Percentiles rank a stretch among this genome's conserved stretches.
phyloP scores from a whole-genome alignment of 2,113 vertebrate species.

The Prinia subflava region DNA sequence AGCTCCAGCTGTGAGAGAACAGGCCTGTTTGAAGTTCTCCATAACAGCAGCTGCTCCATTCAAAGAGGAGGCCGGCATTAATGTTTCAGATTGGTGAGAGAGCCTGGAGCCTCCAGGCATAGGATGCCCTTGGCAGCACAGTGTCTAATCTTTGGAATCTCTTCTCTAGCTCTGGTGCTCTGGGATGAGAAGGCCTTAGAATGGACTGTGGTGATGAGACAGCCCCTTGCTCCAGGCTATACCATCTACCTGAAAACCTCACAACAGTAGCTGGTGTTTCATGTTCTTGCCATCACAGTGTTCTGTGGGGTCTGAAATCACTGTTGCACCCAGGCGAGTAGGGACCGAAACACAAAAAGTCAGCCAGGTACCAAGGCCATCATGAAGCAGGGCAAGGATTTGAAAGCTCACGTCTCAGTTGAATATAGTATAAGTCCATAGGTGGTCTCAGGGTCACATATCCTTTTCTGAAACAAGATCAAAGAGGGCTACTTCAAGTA shows the following conservation, averaged over 20 bases:
- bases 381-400: background rate
- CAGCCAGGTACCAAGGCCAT: background rate
- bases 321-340: rapidly evolving
- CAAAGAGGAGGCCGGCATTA: background rate
- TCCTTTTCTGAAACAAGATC: background rate
- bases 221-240: background rate
- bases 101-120: rapidly evolving
- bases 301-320: background rate
- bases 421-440: background rate
- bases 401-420: background rate
- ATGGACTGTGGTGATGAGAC: background rate
- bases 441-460: background rate
- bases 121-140: background rate
- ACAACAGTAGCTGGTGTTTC: background rate
- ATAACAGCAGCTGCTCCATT: background rate
- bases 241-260: background rate
- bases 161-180: background rate
- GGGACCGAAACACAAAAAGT: background rate
- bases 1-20: background rate
- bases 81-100: background rate
- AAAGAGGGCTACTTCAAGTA: background rate
- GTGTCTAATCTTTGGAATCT: background rate
- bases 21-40: background rate
- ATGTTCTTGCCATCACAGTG: background rate
- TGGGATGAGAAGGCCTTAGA: background rate